Evolutionary conservation across 2,888 invertebrate genomes (phyloP).

Genomic region (Calliphora vomitoria): DNA sequence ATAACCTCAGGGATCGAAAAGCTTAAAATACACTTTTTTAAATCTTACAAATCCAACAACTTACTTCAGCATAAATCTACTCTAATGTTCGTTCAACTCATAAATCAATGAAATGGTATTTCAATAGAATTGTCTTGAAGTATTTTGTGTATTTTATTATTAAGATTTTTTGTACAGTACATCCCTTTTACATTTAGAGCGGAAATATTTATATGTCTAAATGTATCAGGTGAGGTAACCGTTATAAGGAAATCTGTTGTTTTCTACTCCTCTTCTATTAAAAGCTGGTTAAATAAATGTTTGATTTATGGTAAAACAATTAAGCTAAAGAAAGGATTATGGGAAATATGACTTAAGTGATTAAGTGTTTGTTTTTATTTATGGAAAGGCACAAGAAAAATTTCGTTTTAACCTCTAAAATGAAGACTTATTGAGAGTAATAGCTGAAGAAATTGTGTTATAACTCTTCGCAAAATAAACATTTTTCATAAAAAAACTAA

Average conservation of each 20-base stretch:
- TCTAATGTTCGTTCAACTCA: conserved; percentile 19
- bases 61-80: background rate
- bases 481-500: no score
- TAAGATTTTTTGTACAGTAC: no score
- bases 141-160: background rate
- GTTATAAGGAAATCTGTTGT: background rate
- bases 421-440: background rate
- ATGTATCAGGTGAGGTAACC: conserved; percentile 35
- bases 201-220: conserved; percentile 20
- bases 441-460: background rate
- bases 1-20: conserved; percentile 39
- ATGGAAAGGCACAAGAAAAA: background rate
- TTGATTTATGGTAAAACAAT: conserved; percentile 32
- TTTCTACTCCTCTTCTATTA: background rate
- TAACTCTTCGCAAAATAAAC: no score
- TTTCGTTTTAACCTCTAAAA: background rate
- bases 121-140: conserved; percentile 19
- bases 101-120: conserved; percentile 44
- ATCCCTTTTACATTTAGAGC: conserved; percentile 3
- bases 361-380: background rate
- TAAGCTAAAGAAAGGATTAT: background rate
- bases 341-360: background rate
- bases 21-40: background rate
- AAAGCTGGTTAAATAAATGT: background rate
- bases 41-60: conserved; percentile 14